phyloP scores from a whole-genome alignment of 1,140 invertebrate genomes.

The Ctenoplectra terminalis region DNA sequence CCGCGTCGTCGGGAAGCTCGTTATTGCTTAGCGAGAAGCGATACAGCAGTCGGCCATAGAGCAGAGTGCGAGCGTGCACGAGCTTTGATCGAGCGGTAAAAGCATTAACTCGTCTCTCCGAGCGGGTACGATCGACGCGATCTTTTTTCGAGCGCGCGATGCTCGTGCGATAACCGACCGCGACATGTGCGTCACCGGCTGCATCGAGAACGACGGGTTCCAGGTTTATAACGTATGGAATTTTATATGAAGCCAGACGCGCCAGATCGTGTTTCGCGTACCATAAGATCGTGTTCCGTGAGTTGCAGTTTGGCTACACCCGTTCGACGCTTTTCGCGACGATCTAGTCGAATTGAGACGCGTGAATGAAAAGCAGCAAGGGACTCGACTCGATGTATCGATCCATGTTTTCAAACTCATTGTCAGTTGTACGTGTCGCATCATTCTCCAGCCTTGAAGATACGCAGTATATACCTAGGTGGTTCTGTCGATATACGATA shows the following conservation, averaged over 20 bases:
- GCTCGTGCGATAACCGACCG: slow-evolving; percentile 20
- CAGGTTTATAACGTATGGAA: slow-evolving; percentile 10
- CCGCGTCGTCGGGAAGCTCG: not conserved
- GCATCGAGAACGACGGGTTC: not conserved
- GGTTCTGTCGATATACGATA: not conserved
- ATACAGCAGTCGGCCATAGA: not conserved
- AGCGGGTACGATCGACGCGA: slow-evolving; percentile 7
- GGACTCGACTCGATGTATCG: not conserved
- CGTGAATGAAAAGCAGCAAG: not conserved
- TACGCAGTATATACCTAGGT: no score
- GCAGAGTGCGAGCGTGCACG: not conserved
- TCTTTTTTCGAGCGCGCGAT: not conserved
- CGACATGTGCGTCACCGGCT: slow-evolving; percentile 14
- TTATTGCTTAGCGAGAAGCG: not conserved
- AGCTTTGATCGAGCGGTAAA: slow-evolving; percentile 29
- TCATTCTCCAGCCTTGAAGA: not conserved
- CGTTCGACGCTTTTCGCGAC: not conserved
- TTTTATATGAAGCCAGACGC: slow-evolving; percentile 35
- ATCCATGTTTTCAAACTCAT: not conserved
- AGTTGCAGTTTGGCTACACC: no score
- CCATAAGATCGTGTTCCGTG: not conserved
- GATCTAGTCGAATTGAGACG: not conserved
- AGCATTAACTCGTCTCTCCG: slow-evolving; percentile 29
- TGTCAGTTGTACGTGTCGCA: not conserved
- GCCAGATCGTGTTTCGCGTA: slow-evolving; percentile 1